Evolutionary conservation across 2,797 vertebrate species (phyloP), one percentile per base, ranked within the genome.

Genomic region (Xiphorhynchus erythropygius): DNA sequence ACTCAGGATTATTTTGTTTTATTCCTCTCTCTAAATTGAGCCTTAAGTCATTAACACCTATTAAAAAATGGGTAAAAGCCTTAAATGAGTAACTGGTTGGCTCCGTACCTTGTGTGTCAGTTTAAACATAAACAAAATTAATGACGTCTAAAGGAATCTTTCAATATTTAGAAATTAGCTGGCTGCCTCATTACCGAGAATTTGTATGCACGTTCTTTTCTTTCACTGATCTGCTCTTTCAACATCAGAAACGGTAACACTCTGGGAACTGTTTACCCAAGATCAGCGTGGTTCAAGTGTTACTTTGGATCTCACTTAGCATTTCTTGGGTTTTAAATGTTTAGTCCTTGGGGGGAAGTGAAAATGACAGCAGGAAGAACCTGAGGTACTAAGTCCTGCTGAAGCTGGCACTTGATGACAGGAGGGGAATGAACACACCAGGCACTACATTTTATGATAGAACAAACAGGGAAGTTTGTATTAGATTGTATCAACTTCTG

Each of bases 281-380:
- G 95, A 96, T 73, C 93, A 90, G 77, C 1, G 0, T 82, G 94
- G 83, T 96, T 95, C 87, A 95, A 97, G 95, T 78, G 83, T 96
- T 95, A 91, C 90, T 96, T 86, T 81, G 91, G 62, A 92, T 68
- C 80, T 87, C 80, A 74, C 93, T 90, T 90, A 89, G 73, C 67
- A 71, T 96, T 94, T 92, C 93, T 91, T 12, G 0, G 41, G 35
- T 92, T 95, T 93, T 77, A 91, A 94, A 92, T 73, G 83, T 93
- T 93, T 89, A 90, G 80, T 92, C 84, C 86, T 64, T 35, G 10
- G 86, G 63, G 86, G 83, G 80, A 96, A 97, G 73, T 90, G 80
- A 94, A 94, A 95, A 97, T 93, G 95, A 95, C 93, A 95, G 95
- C 90, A 94, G 94, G 96, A 96, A 96, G 93, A 94, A 94, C 83